These are phyloP conservation scores for Stomatorhinus walkeri DNA, from an alignment of 2,797 vertebrate genomes.

Conservation along the genomic window DNA sequence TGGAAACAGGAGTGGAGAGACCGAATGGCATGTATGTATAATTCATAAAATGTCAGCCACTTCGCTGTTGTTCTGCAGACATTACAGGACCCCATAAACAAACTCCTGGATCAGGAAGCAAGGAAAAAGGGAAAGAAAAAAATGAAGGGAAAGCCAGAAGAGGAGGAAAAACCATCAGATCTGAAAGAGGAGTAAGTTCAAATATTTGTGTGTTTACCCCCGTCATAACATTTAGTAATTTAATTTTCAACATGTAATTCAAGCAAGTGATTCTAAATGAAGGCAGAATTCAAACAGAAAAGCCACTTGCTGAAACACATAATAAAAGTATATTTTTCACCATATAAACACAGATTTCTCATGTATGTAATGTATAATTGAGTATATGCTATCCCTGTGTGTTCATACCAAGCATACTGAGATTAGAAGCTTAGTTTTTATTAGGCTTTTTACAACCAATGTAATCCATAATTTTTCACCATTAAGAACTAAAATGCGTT, in stretches of 20 bases:
- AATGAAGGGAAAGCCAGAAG: slow-evolving; percentile 43
- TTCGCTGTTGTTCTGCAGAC: slow-evolving; percentile 48
- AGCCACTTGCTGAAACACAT: neutral
- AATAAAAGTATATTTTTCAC: neutral
- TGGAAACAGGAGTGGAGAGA: neutral
- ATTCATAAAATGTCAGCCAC: neutral
- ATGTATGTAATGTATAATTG: neutral
- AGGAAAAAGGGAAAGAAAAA: slow-evolving; percentile 64
- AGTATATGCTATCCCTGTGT: neutral
- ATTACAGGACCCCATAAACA: slow-evolving; percentile 69
- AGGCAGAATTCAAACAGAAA: neutral
- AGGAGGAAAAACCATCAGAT: slow-evolving; percentile 37
- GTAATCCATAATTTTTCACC: neutral
- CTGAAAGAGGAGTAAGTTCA: slow-evolving; percentile 59
- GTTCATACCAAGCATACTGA: neutral
- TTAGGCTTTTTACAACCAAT: neutral
- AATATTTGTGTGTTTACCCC: neutral
- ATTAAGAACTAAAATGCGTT: neutral
- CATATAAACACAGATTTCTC: neutral
- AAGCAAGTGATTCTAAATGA: neutral
- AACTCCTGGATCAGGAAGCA: slow-evolving; percentile 59
- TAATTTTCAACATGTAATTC: neutral
- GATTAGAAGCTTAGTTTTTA: neutral
- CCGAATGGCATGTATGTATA: neutral
- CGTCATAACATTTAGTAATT: neutral